Evolutionary conservation across 2,888 invertebrate genomes (phyloP).

Genomic region (Pycnomerus fuliginosus): DNA sequence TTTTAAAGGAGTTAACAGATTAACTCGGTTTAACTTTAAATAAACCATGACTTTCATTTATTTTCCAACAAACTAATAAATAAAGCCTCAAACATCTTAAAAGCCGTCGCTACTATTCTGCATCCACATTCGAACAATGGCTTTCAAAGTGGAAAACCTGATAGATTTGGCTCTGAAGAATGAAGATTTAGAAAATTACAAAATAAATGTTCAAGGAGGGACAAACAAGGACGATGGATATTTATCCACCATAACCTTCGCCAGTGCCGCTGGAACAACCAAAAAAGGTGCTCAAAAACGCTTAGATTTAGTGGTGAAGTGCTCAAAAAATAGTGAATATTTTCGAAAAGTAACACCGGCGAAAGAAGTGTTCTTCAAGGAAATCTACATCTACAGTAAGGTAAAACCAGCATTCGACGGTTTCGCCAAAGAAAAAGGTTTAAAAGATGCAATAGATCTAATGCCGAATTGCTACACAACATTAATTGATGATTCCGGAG

Average conservation of each 20-base stretch:
- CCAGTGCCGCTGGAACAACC: conserved; percentile 25
- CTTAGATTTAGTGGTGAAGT: conserved; percentile 17
- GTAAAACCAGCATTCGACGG: conserved; percentile 25
- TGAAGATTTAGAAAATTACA: conserved; percentile 13
- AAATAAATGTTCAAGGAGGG: conserved; percentile 19
- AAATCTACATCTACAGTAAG: conserved; percentile 30
- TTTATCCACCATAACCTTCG: conserved; percentile 30
- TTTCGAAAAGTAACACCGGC: conserved; percentile 22
- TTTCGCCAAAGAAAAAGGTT: conserved; percentile 23
- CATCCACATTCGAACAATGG: too few relatives aligned
- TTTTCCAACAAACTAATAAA: too few relatives aligned
- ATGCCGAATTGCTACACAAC: conserved; percentile 22
- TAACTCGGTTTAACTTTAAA: too few relatives aligned
- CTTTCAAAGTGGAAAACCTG: too few relatives aligned
- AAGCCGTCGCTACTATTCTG: too few relatives aligned
- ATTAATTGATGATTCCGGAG: conserved; percentile 4
- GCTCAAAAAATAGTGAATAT: conserved; percentile 9
- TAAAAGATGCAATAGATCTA: conserved; percentile 18
- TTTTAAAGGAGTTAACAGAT: too few relatives aligned
- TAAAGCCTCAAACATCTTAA: too few relatives aligned
- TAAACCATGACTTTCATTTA: too few relatives aligned
- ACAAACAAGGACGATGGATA: conserved; percentile 35
- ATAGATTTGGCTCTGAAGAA: conserved; percentile 1
- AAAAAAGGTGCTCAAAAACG: conserved; percentile 20
- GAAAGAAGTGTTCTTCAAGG: conserved; percentile 26